These are phyloP conservation scores for Caenorhabditis zanzibari DNA, from an alignment of 2,888 invertebrate species.

Conservation along the genomic window DNA sequence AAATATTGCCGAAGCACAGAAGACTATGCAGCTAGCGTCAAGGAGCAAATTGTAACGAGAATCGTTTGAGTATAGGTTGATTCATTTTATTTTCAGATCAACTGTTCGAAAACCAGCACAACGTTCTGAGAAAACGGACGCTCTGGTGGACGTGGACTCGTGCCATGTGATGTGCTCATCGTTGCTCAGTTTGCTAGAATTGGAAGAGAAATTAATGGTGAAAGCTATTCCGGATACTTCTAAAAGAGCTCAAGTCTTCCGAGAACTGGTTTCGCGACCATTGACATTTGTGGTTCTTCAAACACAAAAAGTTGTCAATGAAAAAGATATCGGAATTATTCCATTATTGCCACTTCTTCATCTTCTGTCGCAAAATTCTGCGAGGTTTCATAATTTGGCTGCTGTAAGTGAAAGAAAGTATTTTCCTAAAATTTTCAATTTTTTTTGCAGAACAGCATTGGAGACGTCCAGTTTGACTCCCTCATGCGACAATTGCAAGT, in stretches of 20 bases:
- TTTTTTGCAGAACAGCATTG: conserved; percentile 68
- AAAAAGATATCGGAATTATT: conserved; percentile 66
- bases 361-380: conserved; percentile 70
- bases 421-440: background rate
- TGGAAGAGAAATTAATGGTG: conserved; percentile 70
- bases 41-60: conserved; percentile 45
- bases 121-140: conserved; percentile 50
- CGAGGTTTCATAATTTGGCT: conserved; percentile 72
- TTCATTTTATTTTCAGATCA: conserved; percentile 19
- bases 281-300: conserved; percentile 65
- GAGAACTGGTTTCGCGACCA: conserved; percentile 71
- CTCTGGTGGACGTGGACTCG: conserved; percentile 63
- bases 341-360: conserved; percentile 72
- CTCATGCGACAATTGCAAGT: conserved; percentile 70
- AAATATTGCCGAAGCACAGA: conserved; percentile 63
- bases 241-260: conserved; percentile 72
- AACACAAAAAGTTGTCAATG: conserved; percentile 66
- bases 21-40: conserved; percentile 37
- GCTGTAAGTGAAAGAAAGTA: conserved; percentile 52
- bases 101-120: conserved; percentile 40
- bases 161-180: conserved; percentile 66
- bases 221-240: conserved; percentile 72
- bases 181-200: conserved; percentile 65
- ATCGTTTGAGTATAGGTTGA: background rate
- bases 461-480: conserved; percentile 68